Base-by-base conservation (phyloP, 1,140 invertebrate genomes). In the Solen grandis region DNA sequence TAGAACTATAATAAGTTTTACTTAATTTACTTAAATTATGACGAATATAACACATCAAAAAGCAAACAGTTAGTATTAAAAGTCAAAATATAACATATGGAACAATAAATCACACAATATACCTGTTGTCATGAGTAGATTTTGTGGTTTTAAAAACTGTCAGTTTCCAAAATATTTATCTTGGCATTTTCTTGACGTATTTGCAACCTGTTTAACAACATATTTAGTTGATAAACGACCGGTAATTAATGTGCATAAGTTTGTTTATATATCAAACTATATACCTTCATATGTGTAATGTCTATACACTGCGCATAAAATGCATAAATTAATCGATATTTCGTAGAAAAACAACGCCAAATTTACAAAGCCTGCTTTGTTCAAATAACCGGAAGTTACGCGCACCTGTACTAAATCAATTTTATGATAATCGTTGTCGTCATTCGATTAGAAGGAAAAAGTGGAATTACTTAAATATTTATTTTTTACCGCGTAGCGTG, bases 301-400 rank as follows among this genome's bases (percentile, higher is more conserved):
- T 19, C 5, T 57, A 36, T 78, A 59, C 63, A 66, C 62, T 46
- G 38, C 33, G 38, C 63, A 68, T 78, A 69, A 66, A 66, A 78
- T 78, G 75, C 75, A 78, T 78, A 78, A 78, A 78, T 78, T 68
- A 78, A 78, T 78, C 75, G 69, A 78, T 78, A 78, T 55, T 38
- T 50, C 41, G 63, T 14, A 68, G 75, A 69, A 78, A 78, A 78
- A 78, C 63, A 78, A 78, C 75, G 75, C 75, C 66, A 78, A 78
- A 69, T 69, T 69, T 60, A 78, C 75, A 78, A 78, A 78, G 65
- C 50, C 52, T 68, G 75, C 75, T 78, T 78, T 78, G 75, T 78
- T 78, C 75, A 78, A 78, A 59, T 60, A 59, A 38, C 75, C 75
- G 75, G 75, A 78, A 78, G 63, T 78, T 36, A 36, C 75, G 62